A percentile compares a stretch with the other conserved stretches of the same genome.
Conservation (phyloP, 2,113 vertebrate genomes). For the Menidia beryllina region DNA sequence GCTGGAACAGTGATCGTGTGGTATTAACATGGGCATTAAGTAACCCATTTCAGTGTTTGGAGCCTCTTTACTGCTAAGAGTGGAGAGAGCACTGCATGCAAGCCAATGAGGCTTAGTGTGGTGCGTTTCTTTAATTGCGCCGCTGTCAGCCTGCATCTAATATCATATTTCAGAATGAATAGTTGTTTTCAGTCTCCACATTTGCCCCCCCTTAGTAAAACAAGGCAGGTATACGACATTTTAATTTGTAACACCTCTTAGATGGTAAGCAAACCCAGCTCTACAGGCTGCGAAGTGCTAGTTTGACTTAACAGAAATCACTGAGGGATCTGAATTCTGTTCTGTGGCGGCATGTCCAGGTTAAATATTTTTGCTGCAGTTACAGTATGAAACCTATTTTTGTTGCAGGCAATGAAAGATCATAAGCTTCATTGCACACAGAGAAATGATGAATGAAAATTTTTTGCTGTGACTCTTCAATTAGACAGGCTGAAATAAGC, state of each 20-base stretch:
- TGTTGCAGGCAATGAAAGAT: background rate
- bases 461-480: background rate
- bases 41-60: background rate
- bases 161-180: slow-evolving; percentile 7
- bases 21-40: background rate
- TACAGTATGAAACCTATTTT: background rate
- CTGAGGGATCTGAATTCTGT: background rate
- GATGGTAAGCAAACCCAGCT: too few species aligned
- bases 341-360: background rate
- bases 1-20: slow-evolving; percentile 1
- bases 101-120: background rate
- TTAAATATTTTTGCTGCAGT: too few species aligned
- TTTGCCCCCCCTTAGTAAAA: background rate
- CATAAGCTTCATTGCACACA: too few species aligned
- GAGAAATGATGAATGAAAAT: too few species aligned
- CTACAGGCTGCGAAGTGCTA: too few species aligned
- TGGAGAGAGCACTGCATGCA: slow-evolving; percentile 1
- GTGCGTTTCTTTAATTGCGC: slow-evolving; percentile 21
- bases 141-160: slow-evolving; percentile 1
- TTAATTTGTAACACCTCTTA: too few species aligned
- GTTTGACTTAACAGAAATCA: background rate
- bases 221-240: background rate
- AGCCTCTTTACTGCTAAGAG: background rate
- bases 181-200: background rate
- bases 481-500: background rate